Evolutionary conservation across 1,140 invertebrate species (phyloP).

Genomic region (Caenorhabditis inopinata): DNA sequence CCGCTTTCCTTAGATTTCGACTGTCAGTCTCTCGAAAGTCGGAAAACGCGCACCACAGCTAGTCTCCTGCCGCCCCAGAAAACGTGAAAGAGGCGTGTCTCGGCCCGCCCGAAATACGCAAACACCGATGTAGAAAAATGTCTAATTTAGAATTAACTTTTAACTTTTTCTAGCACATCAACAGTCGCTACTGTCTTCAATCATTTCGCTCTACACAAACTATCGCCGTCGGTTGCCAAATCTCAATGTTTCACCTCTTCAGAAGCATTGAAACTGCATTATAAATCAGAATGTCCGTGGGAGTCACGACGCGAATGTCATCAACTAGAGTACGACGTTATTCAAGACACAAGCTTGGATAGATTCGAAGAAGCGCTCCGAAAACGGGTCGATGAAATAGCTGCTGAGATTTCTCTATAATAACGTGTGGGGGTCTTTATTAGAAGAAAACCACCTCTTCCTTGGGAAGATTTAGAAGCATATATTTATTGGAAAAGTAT

Average conservation of each 20-base stretch:
- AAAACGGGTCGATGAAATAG: conserved; percentile 37
- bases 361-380: conserved; percentile 37
- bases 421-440: no score
- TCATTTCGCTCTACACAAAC: conserved; percentile 78
- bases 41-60: no score
- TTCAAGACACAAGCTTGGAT: conserved; percentile 53
- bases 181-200: conserved; percentile 92
- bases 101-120: no score
- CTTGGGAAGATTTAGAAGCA: no score
- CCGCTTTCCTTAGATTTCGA: no score
- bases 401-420: not conserved
- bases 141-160: no score
- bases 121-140: no score
- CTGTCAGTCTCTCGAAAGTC: no score
- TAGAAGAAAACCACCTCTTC: no score
- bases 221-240: conserved; percentile 71
- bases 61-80: no score
- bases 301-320: conserved; percentile 53
- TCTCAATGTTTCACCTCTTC: conserved; percentile 73
- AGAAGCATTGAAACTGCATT: conserved; percentile 87
- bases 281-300: conserved; percentile 81
- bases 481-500: no score
- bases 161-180: conserved; percentile 69
- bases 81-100: no score
- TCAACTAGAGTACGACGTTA: conserved; percentile 32